phyloP scores from a whole-genome alignment of 64 coral and sea anemone genomes.

The Montipora cactus region DNA sequence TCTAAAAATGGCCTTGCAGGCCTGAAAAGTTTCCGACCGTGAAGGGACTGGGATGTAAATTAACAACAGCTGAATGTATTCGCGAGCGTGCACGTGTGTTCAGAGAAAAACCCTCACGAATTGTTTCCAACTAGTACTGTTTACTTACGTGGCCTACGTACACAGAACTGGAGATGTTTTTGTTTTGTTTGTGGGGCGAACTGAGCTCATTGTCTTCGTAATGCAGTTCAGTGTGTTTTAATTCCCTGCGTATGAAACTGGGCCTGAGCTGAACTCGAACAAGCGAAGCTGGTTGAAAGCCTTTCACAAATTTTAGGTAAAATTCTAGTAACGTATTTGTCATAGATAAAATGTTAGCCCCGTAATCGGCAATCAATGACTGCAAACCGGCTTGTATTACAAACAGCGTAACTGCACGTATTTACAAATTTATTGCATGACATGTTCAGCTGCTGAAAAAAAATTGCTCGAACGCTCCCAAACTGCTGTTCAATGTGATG shows the following conservation, averaged over 20 bases:
- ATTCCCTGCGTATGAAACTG: not conserved
- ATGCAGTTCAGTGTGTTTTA: not conserved
- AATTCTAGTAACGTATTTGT: not conserved
- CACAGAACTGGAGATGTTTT: not conserved
- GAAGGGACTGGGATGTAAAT: too few relatives aligned
- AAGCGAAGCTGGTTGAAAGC: not conserved
- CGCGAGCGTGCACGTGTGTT: too few relatives aligned
- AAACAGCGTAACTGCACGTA: not conserved
- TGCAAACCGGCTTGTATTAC: not conserved
- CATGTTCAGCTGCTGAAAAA: not conserved
- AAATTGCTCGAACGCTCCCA: not conserved
- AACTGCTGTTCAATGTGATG: not conserved
- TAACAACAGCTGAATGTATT: too few relatives aligned
- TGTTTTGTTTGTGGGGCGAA: not conserved
- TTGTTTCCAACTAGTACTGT: not conserved
- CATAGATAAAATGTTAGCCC: slow-evolving; percentile 4
- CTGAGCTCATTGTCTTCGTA: not conserved
- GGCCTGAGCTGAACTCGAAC: not conserved
- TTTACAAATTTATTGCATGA: not conserved
- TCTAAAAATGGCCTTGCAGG: too few relatives aligned
- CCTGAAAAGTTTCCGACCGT: too few relatives aligned
- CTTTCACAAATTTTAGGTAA: not conserved
- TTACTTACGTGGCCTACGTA: not conserved
- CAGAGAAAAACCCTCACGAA: not conserved
- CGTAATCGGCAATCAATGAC: not conserved